A percentile compares a stretch with the other conserved stretches of the same genome.
Evolutionary conservation across 2,888 invertebrate species (phyloP).

Genomic region (Philhelius pedissequus): DNA sequence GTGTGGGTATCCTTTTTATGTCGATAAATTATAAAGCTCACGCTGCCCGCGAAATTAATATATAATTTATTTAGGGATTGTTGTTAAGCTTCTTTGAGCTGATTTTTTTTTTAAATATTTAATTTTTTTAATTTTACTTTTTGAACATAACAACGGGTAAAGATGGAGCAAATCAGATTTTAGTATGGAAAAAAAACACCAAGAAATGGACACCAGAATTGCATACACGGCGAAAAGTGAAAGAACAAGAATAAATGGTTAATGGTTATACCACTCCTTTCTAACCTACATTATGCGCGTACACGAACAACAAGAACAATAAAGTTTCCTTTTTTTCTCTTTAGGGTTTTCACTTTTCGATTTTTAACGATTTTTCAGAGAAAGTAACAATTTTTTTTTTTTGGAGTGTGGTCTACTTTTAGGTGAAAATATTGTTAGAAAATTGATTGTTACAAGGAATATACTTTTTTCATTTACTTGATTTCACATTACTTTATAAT

Average conservation of each 20-base stretch:
- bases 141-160: not conserved
- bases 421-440: not conserved
- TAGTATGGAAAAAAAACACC: conserved; percentile 3
- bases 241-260: conserved; percentile 57
- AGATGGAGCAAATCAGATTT: conserved; percentile 6
- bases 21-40: not conserved
- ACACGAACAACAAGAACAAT: conserved; percentile 6
- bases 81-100: not conserved
- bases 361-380: conserved; percentile 30
- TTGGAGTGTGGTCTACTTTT: not conserved
- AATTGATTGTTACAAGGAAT: not conserved
- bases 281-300: conserved; percentile 61
- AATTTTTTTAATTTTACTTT: conserved; percentile 15
- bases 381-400: not conserved
- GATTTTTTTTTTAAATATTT: conserved; percentile 23
- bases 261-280: conserved; percentile 62
- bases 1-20: not conserved
- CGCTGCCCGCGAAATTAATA: not conserved
- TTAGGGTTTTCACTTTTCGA: conserved; percentile 23
- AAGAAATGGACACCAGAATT: conserved; percentile 13
- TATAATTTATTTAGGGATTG: not conserved
- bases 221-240: conserved; percentile 44
- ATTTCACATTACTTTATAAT: not conserved
- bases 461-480: not conserved
- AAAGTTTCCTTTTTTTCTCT: conserved; percentile 33